These are phyloP conservation scores for Dasysyrphus albostriatus DNA, from an alignment of 2,888 invertebrate genomes.

Conservation along the genomic window DNA sequence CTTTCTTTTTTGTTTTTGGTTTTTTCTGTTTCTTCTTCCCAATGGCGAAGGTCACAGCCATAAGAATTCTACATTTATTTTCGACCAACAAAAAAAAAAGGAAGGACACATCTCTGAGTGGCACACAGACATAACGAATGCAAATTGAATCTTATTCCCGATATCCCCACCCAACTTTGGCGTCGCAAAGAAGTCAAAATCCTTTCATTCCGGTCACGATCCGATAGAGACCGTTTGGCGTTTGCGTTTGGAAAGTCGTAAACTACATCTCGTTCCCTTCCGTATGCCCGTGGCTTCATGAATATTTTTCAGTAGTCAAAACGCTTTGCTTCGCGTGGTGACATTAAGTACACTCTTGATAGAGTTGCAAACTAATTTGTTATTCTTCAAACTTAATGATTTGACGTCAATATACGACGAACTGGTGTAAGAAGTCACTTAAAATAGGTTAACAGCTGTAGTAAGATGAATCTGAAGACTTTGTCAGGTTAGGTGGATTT, in stretches of 20 bases:
- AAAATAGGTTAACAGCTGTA: constrained; percentile 18
- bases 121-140: constrained; percentile 69
- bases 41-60: constrained; percentile 61
- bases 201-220: constrained; percentile 76
- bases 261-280: neutral
- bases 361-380: constrained; percentile 72
- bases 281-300: neutral
- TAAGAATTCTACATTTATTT: constrained; percentile 73
- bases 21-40: neutral
- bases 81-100: constrained; percentile 29
- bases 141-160: constrained; percentile 75
- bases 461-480: neutral
- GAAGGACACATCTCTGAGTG: constrained; percentile 62
- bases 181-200: constrained; percentile 70
- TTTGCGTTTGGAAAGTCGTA: constrained; percentile 50
- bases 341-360: constrained; percentile 69
- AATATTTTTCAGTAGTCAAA: constrained; percentile 19
- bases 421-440: constrained; percentile 22
- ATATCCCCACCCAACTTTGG: constrained; percentile 46
- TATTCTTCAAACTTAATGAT: constrained; percentile 74
- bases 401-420: constrained; percentile 62
- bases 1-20: constrained; percentile 23
- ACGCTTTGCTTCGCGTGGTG: constrained; percentile 42
- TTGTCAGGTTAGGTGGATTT: neutral
- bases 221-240: constrained; percentile 68